Evolutionary conservation across 2,113 vertebrate genomes (phyloP), one percentile per base, ranked within the genome.

Genomic region (Bettongia penicillata): DNA sequence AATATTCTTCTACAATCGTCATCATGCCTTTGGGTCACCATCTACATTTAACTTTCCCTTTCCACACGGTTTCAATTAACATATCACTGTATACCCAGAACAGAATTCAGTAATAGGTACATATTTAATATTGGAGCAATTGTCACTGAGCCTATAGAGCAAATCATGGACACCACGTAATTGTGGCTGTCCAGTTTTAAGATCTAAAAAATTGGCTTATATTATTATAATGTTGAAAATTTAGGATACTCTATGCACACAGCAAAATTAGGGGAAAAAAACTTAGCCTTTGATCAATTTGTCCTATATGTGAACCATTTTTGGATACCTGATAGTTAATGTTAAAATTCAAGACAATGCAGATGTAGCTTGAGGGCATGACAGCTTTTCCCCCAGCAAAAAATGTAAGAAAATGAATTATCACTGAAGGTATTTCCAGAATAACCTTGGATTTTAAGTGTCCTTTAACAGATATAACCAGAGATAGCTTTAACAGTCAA

Each of bases 401-500:
- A 52, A 55, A 0, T 10, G 51, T 91, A 43, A 92, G 93, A 90
- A 90, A 90, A 95, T 93, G 92, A 97, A 26, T 94, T 95, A 84
- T 93, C 77, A 22, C 48, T 95, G 95, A 23, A 94, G n/a, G 94
- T 96, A 93, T 95, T 97, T 55, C 84, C 91, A 92, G 92, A 93
- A 84, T 93, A 96, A 94, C 90, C 55, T 96, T 96, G 92, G 93
- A 26, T 95, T 95, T 97, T 96, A 96, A 96, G 51, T 94, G 93
- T 90, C 10, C 49, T 95, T 96, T 95, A 95, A 93, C 57, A 93
- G 93, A 95, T 94, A 96, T 28, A 94, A 92, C 89, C 37, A 94
- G 96, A 94, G 91, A 92, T 47, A 61, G n/a, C 93, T 96, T 97
- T 91, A 95, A 89, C 93, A 91, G 89, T 91, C 95, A 93, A 0